Base-by-base conservation (phyloP, 2,113 vertebrate genomes). In the Chaetorhynchus papuensis region DNA sequence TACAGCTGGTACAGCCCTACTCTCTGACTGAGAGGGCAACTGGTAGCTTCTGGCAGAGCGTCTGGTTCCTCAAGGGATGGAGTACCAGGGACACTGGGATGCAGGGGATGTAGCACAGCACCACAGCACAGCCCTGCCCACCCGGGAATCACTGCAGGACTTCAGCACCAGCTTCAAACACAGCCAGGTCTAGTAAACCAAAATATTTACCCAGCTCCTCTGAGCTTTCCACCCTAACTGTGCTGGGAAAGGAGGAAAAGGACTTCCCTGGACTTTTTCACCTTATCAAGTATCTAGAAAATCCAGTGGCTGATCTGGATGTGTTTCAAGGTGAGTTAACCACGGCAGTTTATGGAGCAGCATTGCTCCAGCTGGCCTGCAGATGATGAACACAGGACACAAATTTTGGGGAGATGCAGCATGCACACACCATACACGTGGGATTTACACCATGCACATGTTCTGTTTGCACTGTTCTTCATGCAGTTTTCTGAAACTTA, bases 231-330 rank as follows among this genome's bases (percentile, higher is more conserved):
- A 79, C 6, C 44, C 53, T 7, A 59, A 31, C 41, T 45, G 66
- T 17, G 54, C 28, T 68, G 63, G 37, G 41, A 84, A 82, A 84
- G 39, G n/a, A 87, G 35, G 22, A 88, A 63, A 65, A 69, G 33
- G 63, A 83, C 59, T 94, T 84, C 10, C 60, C n/a, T 49, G 61
- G 56, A 61, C 56, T 89, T 84, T 16, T 39, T 5, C 42, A 89
- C 39, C 20, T 56, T 65, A 76, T n/a, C 31, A 26, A 53, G 39
- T 39, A 50, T 63, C 59, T 66, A 77, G 59, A 90, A 89, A 72
- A 72, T 3, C 50, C 2, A 0, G 5, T 0, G 0, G 59, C 41
- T 81, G 60, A 63, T 68, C 35, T 44, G 79, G 63, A 56, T 69
- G n/a, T 4, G 31, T 81, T 91, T 86, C 81, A 91, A 81, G 66